phyloP scores from a whole-genome alignment of 1,140 invertebrate species.

The Temnothorax longispinosus region DNA sequence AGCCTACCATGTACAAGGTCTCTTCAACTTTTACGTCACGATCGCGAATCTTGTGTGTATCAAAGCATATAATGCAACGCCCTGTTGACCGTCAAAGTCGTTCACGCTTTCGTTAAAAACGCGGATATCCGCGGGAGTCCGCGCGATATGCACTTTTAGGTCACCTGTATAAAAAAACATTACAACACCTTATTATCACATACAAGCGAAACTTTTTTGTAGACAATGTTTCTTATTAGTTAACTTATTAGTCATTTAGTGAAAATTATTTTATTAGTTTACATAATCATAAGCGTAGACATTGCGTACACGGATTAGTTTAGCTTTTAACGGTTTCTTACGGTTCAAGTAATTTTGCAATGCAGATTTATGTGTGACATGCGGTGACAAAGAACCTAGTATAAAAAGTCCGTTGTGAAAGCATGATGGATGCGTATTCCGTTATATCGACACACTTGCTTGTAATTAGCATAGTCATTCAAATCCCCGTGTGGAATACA shows the following conservation, averaged over 20 bases:
- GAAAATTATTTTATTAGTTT: not conserved
- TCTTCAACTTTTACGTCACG: conserved; percentile 53
- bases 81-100: not conserved
- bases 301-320: not conserved
- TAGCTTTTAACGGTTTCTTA: not conserved
- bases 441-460: conserved; percentile 11
- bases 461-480: conserved; percentile 12
- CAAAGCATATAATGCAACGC: not conserved
- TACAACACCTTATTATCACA: not conserved
- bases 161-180: not conserved
- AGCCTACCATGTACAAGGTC: conserved; percentile 88
- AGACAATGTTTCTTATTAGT: not conserved
- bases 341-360: not conserved
- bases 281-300: not conserved
- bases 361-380: not conserved
- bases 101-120: not conserved
- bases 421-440: not conserved
- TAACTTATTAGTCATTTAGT: not conserved
- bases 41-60: not conserved
- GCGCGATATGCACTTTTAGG: not conserved
- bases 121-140: not conserved
- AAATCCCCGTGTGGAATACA: not conserved
- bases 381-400: not conserved
- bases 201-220: not conserved
- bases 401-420: not conserved